Evolutionary conservation across 2,888 invertebrate genomes (phyloP).

Genomic region (Cephus runcator): DNA sequence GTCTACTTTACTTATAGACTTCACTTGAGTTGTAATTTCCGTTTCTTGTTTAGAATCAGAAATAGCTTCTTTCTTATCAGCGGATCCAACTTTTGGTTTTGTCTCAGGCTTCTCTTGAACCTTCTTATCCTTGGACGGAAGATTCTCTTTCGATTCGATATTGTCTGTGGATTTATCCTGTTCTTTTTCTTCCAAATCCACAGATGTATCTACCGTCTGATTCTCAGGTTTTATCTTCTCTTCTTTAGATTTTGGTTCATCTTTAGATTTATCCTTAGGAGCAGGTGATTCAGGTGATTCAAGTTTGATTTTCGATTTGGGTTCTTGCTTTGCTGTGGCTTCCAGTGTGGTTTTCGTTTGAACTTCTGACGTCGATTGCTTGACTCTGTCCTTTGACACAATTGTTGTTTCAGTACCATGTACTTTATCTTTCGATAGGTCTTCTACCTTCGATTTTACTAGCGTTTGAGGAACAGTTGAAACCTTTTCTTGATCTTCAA

Average conservation of each 20-base stretch:
- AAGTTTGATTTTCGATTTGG: background rate
- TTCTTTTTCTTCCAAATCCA: background rate
- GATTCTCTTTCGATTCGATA: conserved; percentile 1
- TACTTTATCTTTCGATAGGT: conserved; percentile 51
- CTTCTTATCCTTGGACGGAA: conserved; percentile 2
- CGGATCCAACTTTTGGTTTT: background rate
- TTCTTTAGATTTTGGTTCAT: conserved; percentile 1
- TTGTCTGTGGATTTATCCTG: background rate
- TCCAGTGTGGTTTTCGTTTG: background rate
- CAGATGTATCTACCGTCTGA: background rate
- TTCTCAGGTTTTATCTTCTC: background rate
- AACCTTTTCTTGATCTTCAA: conserved; percentile 7
- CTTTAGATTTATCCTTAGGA: conserved; percentile 1
- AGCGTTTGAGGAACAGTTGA: conserved; percentile 44
- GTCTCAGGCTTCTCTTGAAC: background rate
- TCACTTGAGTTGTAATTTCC: background rate
- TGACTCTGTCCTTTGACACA: conserved; percentile 25
- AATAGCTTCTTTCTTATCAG: background rate
- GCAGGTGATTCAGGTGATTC: background rate
- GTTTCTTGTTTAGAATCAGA: background rate
- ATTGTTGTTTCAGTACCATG: conserved; percentile 36
- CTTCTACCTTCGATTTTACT: conserved; percentile 37
- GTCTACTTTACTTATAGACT: background rate
- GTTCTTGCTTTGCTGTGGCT: background rate
- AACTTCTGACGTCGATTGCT: background rate